phyloP scores from a whole-genome alignment of 1,140 invertebrate species.

The Drosophila truncata region DNA sequence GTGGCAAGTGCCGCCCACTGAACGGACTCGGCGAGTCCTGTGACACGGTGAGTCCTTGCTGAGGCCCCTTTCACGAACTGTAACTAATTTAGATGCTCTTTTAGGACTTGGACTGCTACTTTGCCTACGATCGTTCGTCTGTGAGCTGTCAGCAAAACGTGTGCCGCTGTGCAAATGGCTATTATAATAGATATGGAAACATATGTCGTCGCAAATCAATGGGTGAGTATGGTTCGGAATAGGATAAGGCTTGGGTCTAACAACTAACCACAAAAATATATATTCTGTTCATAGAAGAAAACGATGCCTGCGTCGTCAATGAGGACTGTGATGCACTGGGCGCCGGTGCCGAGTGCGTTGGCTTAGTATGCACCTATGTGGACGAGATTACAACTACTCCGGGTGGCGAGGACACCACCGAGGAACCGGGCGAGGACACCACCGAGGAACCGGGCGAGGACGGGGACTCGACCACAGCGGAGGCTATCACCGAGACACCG shows the following conservation, averaged over 20 bases:
- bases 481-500: slow-evolving; percentile 48
- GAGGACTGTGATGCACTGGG: slow-evolving; percentile 78
- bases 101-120: slow-evolving; percentile 83
- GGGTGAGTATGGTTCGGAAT: slow-evolving; percentile 45
- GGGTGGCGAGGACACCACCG: slow-evolving; percentile 30
- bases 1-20: slow-evolving; percentile 78
- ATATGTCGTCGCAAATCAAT: slow-evolving; percentile 85
- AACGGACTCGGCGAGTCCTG: slow-evolving; percentile 75
- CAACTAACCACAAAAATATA: background rate
- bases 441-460: slow-evolving; percentile 36
- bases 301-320: slow-evolving; percentile 84
- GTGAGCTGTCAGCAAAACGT: slow-evolving; percentile 77
- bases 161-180: slow-evolving; percentile 84
- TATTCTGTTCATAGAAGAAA: slow-evolving; percentile 54
- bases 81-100: background rate
- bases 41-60: slow-evolving; percentile 52
- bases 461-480: slow-evolving; percentile 35
- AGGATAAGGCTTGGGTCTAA: background rate
- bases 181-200: slow-evolving; percentile 85
- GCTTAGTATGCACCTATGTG: slow-evolving; percentile 65
- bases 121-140: slow-evolving; percentile 84
- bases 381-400: slow-evolving; percentile 50
- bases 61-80: too few relatives aligned
- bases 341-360: slow-evolving; percentile 62
- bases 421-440: too few relatives aligned